Evolutionary conservation across 2,113 vertebrate species (phyloP), one percentile per base, ranked within the genome.

Genomic region (Neomonachus schauinslandi): DNA sequence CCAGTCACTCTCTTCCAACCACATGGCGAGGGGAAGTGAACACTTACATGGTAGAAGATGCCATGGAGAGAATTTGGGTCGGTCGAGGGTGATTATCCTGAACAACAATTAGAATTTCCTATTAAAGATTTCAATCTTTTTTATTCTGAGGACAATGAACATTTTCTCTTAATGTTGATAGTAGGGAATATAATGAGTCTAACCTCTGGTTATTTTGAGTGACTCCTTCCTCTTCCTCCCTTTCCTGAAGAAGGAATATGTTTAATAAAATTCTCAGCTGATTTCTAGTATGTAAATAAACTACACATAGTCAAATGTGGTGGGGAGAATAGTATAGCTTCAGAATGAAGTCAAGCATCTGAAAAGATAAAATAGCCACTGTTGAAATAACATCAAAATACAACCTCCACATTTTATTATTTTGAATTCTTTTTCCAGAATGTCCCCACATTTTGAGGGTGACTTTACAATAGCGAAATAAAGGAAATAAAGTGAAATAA

Each of bases 91-190:
- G 89, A 90, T 96, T 87, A 93, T 85, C 49, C 67, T 94, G 77
- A 93, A 65, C 87, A 63, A 10, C 93, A 87, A 74, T 72, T 97
- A 59, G 61, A 77, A 96, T 95, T 95, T 95, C 28, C 79, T 36
- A 19, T 94, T 76, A 67, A 89, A 82, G 36, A 94, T 46, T 92
- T 87, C 46, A 91, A 0, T 42, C 39, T 46, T 74, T 57, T 72
- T 87, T 95, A 31, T 95, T 87, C 53, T 82, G 86, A 67, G 49
- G 67, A 90, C 26, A 86, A 49, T 31, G 83, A 91, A 46, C 46
- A 63, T 89, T 97, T 96, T 53, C 82, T 86, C 33, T 95, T 51
- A 81, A 16, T 90, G 39, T 69, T 90, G 61, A 33, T 39, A 61
- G 51, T 55, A 86, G n/a, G 19, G 42, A 85, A 89, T 97, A 77